Evolutionary conservation across 1,140 invertebrate species (phyloP).

Genomic region (Drosophila bipectinata): DNA sequence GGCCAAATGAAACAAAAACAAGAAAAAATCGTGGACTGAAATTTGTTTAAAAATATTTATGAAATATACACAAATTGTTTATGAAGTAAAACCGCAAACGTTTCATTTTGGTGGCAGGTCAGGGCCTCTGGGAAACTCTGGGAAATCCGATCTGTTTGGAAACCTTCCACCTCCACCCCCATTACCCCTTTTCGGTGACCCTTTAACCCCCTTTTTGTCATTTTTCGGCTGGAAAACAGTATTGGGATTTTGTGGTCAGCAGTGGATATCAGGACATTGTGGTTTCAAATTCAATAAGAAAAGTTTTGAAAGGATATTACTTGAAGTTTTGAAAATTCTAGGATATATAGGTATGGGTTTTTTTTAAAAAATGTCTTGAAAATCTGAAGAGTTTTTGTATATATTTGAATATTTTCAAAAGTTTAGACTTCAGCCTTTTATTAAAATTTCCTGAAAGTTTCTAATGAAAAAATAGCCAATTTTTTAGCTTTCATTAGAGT

Average conservation of each 20-base stretch:
- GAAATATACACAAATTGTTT: constrained; percentile 73
- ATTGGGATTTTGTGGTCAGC: constrained; percentile 1
- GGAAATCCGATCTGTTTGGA: constrained; percentile 40
- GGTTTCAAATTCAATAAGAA: constrained; percentile 3
- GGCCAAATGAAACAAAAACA: constrained; percentile 14
- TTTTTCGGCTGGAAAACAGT: neutral
- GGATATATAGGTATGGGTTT: neutral
- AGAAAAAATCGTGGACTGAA: constrained; percentile 18
- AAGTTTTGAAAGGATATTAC: neutral
- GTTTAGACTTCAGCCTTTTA: no score
- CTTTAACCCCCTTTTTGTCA: neutral
- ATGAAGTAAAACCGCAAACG: constrained; percentile 73
- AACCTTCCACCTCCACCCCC: neutral
- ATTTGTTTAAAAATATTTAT: constrained; percentile 66
- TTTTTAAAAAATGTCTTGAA: neutral
- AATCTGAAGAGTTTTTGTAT: no score
- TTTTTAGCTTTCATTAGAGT: no score
- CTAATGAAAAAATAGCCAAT: no score
- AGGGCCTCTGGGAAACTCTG: constrained; percentile 11
- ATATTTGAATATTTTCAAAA: no score
- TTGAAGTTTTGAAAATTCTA: neutral
- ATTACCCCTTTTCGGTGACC: neutral
- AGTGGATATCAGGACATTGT: constrained; percentile 10
- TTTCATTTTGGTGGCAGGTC: constrained; percentile 53
- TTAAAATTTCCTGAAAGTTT: no score